Evolutionary conservation across 35 echinoderm and acorn worm genomes (phyloP).

Genomic region (Heliocidaris tuberculata): DNA sequence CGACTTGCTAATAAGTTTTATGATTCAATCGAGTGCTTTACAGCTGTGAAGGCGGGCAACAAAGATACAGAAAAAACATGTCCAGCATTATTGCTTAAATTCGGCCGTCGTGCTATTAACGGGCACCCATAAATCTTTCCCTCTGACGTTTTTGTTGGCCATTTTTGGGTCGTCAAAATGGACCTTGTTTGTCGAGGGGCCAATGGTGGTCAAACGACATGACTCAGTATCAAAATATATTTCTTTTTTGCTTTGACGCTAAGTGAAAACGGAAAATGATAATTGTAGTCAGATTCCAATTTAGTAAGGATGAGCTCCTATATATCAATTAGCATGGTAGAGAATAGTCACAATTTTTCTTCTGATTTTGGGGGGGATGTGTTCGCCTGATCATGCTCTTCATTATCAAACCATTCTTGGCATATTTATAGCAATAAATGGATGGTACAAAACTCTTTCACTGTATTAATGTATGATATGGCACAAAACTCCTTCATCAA

Average conservation of each 20-base stretch:
- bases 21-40: constrained; percentile 3
- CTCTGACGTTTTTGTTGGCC: neutral
- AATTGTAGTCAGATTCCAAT: neutral
- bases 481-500: too few relatives aligned
- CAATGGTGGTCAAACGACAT: neutral
- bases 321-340: neutral
- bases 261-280: neutral
- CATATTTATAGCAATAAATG: too few relatives aligned
- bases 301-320: neutral
- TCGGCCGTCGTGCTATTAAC: neutral
- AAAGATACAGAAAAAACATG: neutral
- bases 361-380: neutral
- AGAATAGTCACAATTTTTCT: neutral
- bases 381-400: too few relatives aligned
- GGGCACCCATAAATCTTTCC: neutral
- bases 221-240: constrained; percentile 10
- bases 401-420: too few relatives aligned
- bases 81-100: neutral
- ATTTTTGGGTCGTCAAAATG: neutral
- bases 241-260: neutral
- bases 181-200: neutral
- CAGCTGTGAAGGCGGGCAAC: neutral
- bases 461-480: too few relatives aligned
- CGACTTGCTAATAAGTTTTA: neutral
- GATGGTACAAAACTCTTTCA: too few relatives aligned